Base-by-base conservation (phyloP, 2,113 vertebrate species). In the Eulemur rufifrons region DNA sequence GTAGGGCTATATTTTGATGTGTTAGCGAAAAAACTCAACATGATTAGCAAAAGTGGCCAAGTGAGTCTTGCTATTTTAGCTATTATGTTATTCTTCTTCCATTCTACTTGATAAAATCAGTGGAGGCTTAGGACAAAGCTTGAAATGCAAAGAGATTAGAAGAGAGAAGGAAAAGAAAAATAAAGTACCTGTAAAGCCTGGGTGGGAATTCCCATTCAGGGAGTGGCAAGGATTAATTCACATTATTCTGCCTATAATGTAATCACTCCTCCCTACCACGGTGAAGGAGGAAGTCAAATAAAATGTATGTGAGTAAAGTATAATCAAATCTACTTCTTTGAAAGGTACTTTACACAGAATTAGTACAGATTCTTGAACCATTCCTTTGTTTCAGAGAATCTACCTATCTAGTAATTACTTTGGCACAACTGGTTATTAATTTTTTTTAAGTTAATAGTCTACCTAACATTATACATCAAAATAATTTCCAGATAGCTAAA, bases 371-470 rank as follows among this genome's bases (percentile, higher is more conserved):
- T 94, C 50, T 68, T 92, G 32, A 92, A 10, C 86, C n/a, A 88
- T 86, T 73, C 78, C 37, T 81, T 77, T 76, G 5, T 81, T 89
- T 71, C 59, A 81, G 89, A 93, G 45, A 42, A 85, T 77, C 37
- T 71, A 73, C 61, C 64, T 76, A 78, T 78, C 78, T 86, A 91
- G 77, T 91, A 88, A 91, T 95, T 95, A 93, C n/a, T 94, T 90
- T 85, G 59, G 39, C 45, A 86, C 23, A 81, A 66, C 34, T 39
- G 59, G 34, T 59, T 81, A 82, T 93, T 94, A 61, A 73, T 76
- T 23, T 12, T 59, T 95, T 69, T 63, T 50, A 94, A 81, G 61
- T 52, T 94, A 88, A 90, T 94, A 93, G 39, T 95, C 45, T 89
- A n/a, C 45, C 37, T 89, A 59, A 64, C 8, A 76, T 59, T 78